A percentile compares a stretch with the other conserved stretches of the same genome.
These are phyloP conservation scores for Lacanobia oleracea DNA, from an alignment of 2,888 invertebrate species.

Conservation along the genomic window DNA sequence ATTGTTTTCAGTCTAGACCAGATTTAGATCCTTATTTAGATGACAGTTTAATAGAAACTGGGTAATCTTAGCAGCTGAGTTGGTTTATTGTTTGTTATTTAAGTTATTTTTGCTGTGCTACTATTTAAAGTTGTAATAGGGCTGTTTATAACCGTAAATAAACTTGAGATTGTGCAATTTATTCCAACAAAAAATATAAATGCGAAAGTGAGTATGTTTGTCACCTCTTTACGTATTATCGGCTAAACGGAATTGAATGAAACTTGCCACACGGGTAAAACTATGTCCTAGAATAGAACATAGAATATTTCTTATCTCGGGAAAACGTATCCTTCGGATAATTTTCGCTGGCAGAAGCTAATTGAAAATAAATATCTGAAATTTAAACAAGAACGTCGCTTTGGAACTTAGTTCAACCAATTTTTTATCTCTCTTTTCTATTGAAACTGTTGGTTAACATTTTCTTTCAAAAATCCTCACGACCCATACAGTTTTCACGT, in stretches of 20 bases:
- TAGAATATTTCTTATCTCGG: no score
- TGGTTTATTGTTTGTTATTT: conserved; percentile 37
- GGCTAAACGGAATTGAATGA: no score
- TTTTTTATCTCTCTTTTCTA: background rate
- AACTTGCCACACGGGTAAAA: no score
- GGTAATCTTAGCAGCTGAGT: conserved; percentile 27
- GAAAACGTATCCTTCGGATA: no score
- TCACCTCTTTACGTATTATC: no score
- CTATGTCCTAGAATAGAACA: no score
- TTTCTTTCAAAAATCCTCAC: background rate
- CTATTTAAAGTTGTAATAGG: background rate
- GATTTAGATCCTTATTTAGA: conserved; percentile 56
- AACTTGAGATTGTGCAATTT: background rate
- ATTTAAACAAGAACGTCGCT: no score
- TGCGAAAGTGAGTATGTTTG: no score
- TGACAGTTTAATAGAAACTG: conserved; percentile 51
- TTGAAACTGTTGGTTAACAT: background rate
- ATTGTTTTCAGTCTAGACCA: conserved; percentile 58
- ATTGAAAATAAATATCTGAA: no score
- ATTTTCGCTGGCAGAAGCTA: no score
- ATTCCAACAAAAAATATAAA: no score
- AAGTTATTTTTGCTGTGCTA: conserved; percentile 11
- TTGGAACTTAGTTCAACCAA: background rate
- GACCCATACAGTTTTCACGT: background rate
- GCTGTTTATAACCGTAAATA: conserved; percentile 1